These are phyloP conservation scores for Rhadina sibilatrix DNA, from an alignment of 2,113 vertebrate species.

Conservation along the genomic window DNA sequence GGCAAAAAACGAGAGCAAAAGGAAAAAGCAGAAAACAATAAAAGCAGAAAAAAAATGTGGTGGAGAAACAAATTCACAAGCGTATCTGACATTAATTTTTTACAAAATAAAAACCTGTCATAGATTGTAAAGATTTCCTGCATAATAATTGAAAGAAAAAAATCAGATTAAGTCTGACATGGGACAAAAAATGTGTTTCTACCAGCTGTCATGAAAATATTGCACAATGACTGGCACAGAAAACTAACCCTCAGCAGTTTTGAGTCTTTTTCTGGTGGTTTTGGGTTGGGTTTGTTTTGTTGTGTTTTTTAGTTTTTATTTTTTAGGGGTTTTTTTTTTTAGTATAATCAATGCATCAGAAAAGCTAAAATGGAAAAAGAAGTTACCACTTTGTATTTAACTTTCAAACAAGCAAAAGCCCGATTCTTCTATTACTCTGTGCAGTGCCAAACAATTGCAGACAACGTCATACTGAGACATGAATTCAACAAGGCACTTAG, in stretches of 20 bases:
- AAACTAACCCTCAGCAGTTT: neutral
- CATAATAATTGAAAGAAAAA: neutral
- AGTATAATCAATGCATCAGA: neutral
- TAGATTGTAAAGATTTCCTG: neutral
- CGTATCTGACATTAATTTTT: neutral
- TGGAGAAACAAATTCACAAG: neutral
- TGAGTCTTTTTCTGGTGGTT: neutral
- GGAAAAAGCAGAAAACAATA: neutral
- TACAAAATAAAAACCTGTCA: neutral
- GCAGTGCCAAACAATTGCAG: neutral
- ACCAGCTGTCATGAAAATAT: constrained; percentile 47
- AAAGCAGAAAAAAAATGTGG: neutral
- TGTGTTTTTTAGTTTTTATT: neutral
- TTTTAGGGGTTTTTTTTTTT: neutral
- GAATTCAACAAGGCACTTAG: neutral
- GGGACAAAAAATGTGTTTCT: neutral
- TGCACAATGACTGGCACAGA: constrained; percentile 50
- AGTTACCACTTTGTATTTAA: neutral
- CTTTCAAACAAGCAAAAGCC: neutral
- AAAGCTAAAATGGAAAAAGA: neutral
- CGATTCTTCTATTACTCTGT: neutral
- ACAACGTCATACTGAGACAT: neutral
- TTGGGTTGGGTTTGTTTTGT: neutral
- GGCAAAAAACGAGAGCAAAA: neutral
- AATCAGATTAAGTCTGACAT: neutral